These are phyloP conservation scores for Dicentrarchus labrax DNA, from an alignment of 2,113 vertebrate genomes.

Conservation along the genomic window DNA sequence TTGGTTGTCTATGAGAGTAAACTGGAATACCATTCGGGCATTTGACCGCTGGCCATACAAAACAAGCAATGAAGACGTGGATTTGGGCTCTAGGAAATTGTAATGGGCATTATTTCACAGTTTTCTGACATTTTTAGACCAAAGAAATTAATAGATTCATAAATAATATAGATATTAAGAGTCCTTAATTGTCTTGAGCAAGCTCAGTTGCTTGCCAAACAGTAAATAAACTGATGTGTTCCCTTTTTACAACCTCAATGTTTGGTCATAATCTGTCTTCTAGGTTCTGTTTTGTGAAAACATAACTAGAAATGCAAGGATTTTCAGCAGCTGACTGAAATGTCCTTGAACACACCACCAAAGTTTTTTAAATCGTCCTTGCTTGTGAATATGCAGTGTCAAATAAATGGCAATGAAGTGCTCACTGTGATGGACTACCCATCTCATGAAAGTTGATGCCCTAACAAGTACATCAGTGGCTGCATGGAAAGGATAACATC, in stretches of 20 bases:
- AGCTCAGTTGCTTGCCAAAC: background rate
- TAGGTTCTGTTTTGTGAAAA: background rate
- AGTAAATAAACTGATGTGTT: background rate
- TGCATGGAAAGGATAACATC: background rate
- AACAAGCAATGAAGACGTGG: background rate
- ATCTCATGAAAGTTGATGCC: background rate
- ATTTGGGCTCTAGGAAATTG: background rate
- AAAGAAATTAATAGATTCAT: too few relatives aligned
- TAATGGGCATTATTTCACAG: background rate
- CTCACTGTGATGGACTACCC: background rate
- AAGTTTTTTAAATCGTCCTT: background rate
- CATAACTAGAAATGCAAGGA: background rate
- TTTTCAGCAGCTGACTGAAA: background rate
- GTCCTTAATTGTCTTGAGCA: too few relatives aligned
- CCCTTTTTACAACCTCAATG: background rate
- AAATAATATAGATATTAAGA: background rate
- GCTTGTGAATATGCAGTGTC: slow-evolving; percentile 3
- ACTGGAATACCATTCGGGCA: background rate
- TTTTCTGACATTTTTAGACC: background rate
- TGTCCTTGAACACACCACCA: slow-evolving; percentile 18
- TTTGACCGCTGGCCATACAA: background rate
- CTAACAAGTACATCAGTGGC: background rate
- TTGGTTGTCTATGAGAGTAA: background rate
- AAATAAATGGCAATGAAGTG: background rate
- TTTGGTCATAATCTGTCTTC: background rate